These are phyloP conservation scores for Mirza zaza DNA, from an alignment of 2,113 vertebrate genomes.

Conservation along the genomic window DNA sequence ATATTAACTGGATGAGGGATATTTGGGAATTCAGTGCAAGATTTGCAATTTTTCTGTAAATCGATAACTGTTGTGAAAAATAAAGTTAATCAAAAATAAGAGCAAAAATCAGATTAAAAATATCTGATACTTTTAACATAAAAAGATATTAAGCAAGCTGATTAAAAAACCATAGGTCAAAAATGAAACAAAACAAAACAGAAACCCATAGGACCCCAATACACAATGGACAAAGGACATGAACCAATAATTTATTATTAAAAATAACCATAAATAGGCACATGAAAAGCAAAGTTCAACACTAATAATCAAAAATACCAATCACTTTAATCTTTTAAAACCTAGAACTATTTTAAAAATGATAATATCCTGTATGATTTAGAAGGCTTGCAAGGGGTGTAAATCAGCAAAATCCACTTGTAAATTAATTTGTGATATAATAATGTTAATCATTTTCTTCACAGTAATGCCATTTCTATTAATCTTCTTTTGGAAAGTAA, in stretches of 20 bases:
- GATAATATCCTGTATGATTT: not conserved
- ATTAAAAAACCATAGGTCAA: not conserved
- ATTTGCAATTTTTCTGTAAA: not conserved
- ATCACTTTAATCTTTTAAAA: not conserved
- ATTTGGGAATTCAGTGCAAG: not conserved
- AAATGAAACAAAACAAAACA: too few species aligned
- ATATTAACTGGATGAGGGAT: not conserved
- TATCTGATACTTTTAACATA: not conserved
- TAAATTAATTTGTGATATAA: constrained; percentile 32
- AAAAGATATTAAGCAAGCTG: not conserved
- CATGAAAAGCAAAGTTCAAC: not conserved
- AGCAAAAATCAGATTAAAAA: not conserved
- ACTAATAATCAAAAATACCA: not conserved
- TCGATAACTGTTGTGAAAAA: not conserved
- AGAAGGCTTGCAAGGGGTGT: not conserved
- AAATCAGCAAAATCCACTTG: not conserved
- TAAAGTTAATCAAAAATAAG: not conserved
- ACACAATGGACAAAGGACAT: not conserved
- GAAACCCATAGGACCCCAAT: not conserved
- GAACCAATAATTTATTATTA: not conserved
- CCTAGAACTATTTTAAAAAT: not conserved
- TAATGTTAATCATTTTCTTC: constrained; percentile 14
- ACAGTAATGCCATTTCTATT: not conserved
- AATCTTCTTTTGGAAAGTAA: not conserved
- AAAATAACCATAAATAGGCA: not conserved